phyloP scores from a whole-genome alignment of 2,888 invertebrate genomes.

The Marasmarcha lunaedactyla region DNA sequence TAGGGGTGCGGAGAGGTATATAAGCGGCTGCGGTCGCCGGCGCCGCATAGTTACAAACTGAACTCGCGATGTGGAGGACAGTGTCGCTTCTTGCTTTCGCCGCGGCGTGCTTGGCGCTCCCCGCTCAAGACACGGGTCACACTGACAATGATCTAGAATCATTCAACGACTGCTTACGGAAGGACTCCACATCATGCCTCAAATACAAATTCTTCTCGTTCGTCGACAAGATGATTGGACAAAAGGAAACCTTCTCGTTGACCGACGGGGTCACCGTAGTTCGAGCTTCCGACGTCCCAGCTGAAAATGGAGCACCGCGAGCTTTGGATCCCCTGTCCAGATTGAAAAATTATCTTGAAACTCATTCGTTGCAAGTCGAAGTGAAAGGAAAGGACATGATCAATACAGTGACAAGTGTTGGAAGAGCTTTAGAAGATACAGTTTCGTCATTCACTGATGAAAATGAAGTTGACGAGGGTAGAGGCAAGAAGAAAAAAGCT shows the following conservation, averaged over 20 bases:
- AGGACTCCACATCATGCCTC: slow-evolving; percentile 86
- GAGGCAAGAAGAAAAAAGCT: slow-evolving; percentile 87
- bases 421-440: slow-evolving; percentile 82
- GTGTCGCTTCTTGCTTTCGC: slow-evolving; percentile 42
- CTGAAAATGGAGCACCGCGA: slow-evolving; percentile 84
- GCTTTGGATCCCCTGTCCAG: slow-evolving; percentile 77
- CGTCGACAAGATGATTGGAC: slow-evolving; percentile 86
- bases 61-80: slow-evolving; percentile 51
- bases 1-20: slow-evolving; percentile 53
- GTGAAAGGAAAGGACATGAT: slow-evolving; percentile 87
- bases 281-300: slow-evolving; percentile 76
- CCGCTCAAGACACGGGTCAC: slow-evolving; percentile 78
- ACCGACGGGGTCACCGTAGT: slow-evolving; percentile 88
- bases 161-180: slow-evolving; percentile 82
- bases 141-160: slow-evolving; percentile 84
- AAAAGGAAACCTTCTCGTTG: slow-evolving; percentile 82
- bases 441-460: slow-evolving; percentile 74
- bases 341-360: slow-evolving; percentile 80
- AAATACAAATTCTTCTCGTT: slow-evolving; percentile 89
- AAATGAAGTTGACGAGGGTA: slow-evolving; percentile 75
- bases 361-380: slow-evolving; percentile 86
- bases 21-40: slow-evolving; percentile 36
- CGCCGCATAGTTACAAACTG: slow-evolving; percentile 45
- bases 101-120: slow-evolving; percentile 72
- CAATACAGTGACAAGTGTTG: slow-evolving; percentile 82